These are phyloP conservation scores for Ifrita kowaldi DNA, from an alignment of 2,113 vertebrate genomes.

Conservation along the genomic window DNA sequence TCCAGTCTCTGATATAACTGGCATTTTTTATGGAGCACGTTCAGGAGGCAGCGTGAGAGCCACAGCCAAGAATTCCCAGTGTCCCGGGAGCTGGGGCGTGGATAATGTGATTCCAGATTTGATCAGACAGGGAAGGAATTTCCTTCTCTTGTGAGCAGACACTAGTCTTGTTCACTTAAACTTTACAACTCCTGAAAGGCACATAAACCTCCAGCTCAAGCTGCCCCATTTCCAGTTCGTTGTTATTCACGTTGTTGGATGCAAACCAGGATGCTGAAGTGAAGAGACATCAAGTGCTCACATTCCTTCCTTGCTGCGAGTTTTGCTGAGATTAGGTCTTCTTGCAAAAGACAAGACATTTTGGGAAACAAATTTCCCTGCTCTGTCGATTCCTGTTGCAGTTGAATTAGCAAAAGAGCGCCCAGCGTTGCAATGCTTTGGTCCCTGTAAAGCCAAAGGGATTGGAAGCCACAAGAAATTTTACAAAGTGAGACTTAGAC, in stretches of 20 bases:
- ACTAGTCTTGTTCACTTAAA: background rate
- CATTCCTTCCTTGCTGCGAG: background rate
- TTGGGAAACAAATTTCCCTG: background rate
- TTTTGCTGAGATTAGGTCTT: background rate
- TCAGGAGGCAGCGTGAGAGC: background rate
- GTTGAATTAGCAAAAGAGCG: background rate
- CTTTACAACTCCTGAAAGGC: background rate
- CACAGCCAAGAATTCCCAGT: background rate
- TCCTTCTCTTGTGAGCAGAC: background rate
- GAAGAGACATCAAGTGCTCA: background rate
- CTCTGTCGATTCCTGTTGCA: background rate
- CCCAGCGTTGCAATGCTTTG: background rate
- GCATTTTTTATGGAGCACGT: background rate
- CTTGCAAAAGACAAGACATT: background rate
- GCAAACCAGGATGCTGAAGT: background rate
- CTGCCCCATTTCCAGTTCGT: background rate
- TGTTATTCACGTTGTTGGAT: background rate
- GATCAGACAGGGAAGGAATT: background rate
- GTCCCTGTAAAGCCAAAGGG: background rate
- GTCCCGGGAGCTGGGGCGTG: fast-evolving
- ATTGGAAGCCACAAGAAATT: background rate
- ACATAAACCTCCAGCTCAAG: background rate
- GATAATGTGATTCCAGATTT: background rate
- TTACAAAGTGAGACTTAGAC: background rate
- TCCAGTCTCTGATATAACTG: background rate